Evolutionary conservation across 2,797 vertebrate genomes (phyloP).

Genomic region (Galaxias olidus): DNA sequence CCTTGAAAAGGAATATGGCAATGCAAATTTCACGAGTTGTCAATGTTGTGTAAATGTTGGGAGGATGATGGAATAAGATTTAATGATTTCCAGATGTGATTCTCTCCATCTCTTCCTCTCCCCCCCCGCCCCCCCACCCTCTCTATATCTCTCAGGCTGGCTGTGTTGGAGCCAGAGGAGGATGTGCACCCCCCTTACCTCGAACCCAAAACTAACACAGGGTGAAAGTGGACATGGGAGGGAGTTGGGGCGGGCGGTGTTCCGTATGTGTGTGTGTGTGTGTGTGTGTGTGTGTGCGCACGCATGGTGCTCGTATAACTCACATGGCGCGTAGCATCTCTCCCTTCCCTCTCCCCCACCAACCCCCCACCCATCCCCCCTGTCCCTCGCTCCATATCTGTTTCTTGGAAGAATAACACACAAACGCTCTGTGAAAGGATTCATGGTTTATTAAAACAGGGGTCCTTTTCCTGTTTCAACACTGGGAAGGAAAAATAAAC

Average conservation of each 20-base stretch:
- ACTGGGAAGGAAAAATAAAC: conserved; percentile 88
- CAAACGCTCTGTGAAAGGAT: conserved; percentile 87
- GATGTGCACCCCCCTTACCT: conserved; percentile 38
- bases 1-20: conserved; percentile 47
- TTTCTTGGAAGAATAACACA: conserved; percentile 83
- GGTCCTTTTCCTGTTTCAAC: conserved; percentile 85
- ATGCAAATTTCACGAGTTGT: conserved; percentile 58
- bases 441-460: conserved; percentile 91
- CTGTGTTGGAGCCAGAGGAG: conserved; percentile 37
- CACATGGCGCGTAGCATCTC: neutral
- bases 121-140: conserved; percentile 20
- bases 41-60: conserved; percentile 63
- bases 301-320: neutral
- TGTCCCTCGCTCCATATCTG: conserved; percentile 61
- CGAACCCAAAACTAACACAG: conserved; percentile 74
- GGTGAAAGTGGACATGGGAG: conserved; percentile 68
- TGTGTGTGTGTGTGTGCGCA: neutral
- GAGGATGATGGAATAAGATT: conserved; percentile 82
- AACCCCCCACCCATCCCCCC: conserved; percentile 16
- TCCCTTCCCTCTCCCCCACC: conserved; percentile 18
- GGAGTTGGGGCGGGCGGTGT: conserved; percentile 2
- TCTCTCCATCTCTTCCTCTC: conserved; percentile 49
- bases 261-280: conserved; percentile 3
- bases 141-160: conserved; percentile 30
- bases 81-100: conserved; percentile 93